Evolutionary conservation across 2,888 invertebrate species (phyloP).

Genomic region (Tiliacea aurago): DNA sequence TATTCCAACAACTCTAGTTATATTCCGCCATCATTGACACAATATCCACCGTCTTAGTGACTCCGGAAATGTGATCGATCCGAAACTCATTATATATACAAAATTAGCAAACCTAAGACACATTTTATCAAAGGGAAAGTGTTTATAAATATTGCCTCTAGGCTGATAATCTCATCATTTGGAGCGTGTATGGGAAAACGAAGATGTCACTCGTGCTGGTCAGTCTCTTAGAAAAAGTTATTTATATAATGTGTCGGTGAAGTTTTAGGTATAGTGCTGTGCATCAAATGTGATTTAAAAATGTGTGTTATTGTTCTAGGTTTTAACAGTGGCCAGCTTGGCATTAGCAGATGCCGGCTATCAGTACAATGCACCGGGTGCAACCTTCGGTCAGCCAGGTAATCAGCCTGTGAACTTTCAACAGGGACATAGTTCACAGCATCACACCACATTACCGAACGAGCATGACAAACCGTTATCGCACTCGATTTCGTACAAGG

Average conservation of each 20-base stretch:
- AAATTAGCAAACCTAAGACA: slow-evolving; percentile 74
- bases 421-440: not conserved
- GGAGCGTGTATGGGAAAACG: slow-evolving; percentile 62
- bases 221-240: slow-evolving; percentile 59
- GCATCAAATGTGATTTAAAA: slow-evolving; percentile 27
- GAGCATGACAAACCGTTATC: slow-evolving; percentile 62
- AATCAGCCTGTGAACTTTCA: slow-evolving; percentile 13
- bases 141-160: slow-evolving; percentile 79
- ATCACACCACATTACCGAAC: slow-evolving; percentile 13
- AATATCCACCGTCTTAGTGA: slow-evolving; percentile 44
- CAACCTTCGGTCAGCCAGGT: not conserved
- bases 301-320: slow-evolving; percentile 56
- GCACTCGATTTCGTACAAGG: slow-evolving; percentile 68
- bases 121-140: slow-evolving; percentile 76
- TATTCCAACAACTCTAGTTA: too few species aligned
- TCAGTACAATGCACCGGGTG: slow-evolving; percentile 42
- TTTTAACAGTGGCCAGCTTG: slow-evolving; percentile 39
- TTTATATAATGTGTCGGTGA: slow-evolving; percentile 20
- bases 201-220: slow-evolving; percentile 75
- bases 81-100: slow-evolving; percentile 74
- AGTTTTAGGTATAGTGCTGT: slow-evolving; percentile 29
- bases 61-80: slow-evolving; percentile 71
- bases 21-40: slow-evolving; percentile 39
- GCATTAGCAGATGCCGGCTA: slow-evolving; percentile 55
- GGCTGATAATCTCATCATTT: slow-evolving; percentile 69